A percentile compares a stretch with the other conserved stretches of the same genome.
These are phyloP conservation scores for Latheticus oryzae DNA, from an alignment of 2,888 invertebrate species.

Conservation along the genomic window DNA sequence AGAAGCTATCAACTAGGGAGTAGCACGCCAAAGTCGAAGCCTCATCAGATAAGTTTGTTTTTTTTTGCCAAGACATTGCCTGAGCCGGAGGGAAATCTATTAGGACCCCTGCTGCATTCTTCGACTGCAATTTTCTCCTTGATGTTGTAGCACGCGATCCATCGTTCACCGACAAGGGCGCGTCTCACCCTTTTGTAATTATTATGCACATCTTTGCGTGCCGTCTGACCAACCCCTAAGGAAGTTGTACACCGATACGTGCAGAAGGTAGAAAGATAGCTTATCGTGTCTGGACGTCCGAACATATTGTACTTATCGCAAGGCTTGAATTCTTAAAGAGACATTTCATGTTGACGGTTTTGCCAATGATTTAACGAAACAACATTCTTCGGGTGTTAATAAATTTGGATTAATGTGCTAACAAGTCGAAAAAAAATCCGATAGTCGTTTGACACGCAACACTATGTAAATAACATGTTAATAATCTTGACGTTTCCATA, in stretches of 20 bases:
- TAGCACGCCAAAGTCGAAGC: constrained; percentile 32
- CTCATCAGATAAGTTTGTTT: constrained; percentile 39
- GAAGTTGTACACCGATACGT: constrained; percentile 63
- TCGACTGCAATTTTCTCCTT: constrained; percentile 21
- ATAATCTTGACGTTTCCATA: constrained; percentile 35
- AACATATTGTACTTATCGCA: constrained; percentile 42
- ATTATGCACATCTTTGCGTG: constrained; percentile 66
- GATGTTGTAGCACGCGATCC: constrained; percentile 52
- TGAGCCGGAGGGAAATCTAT: constrained; percentile 32
- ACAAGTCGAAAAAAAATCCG: constrained; percentile 45
- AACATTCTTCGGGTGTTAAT: constrained; percentile 43
- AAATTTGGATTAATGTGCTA: constrained; percentile 47
- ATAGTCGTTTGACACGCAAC: constrained; percentile 34
- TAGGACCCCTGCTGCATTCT: constrained; percentile 31
- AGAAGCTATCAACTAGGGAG: constrained; percentile 33
- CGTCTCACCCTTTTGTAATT: constrained; percentile 53
- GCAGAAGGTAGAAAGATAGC: constrained; percentile 52
- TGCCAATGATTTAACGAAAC: constrained; percentile 38
- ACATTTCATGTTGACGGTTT: constrained; percentile 40
- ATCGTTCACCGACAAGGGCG: constrained; percentile 43
- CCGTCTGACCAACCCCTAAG: constrained; percentile 56
- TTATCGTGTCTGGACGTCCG: constrained; percentile 54
- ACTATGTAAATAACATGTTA: constrained; percentile 43
- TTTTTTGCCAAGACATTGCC: constrained; percentile 39
- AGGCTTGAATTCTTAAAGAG: constrained; percentile 42